Conservation (phyloP, 1,140 invertebrate species). For the Bombus difficillimus region DNA sequence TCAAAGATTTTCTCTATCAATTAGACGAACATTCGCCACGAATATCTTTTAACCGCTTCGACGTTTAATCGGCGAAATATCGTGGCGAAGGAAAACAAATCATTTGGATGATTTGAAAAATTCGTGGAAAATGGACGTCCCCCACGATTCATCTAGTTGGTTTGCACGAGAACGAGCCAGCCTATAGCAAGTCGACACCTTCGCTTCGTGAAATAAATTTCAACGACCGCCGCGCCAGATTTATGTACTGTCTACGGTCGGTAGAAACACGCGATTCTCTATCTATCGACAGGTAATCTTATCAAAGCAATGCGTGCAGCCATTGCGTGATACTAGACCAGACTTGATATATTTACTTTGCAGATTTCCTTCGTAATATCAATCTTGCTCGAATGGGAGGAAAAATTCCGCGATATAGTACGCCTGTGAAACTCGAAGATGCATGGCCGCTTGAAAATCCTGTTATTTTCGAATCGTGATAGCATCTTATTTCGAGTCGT, state of each 20-base stretch:
- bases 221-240: slow-evolving; percentile 12
- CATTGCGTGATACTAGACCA: slow-evolving; percentile 9
- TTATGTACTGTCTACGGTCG: slow-evolving; percentile 20
- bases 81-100: background rate
- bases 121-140: background rate
- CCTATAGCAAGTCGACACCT: slow-evolving; percentile 1
- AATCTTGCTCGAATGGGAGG: background rate
- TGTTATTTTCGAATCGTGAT: background rate
- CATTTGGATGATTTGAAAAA: background rate
- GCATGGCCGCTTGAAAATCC: background rate
- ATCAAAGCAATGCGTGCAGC: slow-evolving; percentile 16
- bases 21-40: background rate
- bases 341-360: slow-evolving; percentile 21
- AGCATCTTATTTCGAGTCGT: background rate
- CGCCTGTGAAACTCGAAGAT: background rate
- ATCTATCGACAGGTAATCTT: slow-evolving; percentile 47
- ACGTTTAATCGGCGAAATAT: background rate
- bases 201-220: background rate
- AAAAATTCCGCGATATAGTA: slow-evolving; percentile 7
- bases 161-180: background rate
- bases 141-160: background rate
- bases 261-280: slow-evolving; percentile 23
- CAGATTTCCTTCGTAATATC: slow-evolving; percentile 20
- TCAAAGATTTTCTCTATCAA: background rate
- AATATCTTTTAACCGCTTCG: too few species aligned